A percentile compares a stretch with the other conserved stretches of the same genome.
These are phyloP conservation scores for Eurypyga helias DNA, from an alignment of 2,113 vertebrate species.

Conservation along the genomic window DNA sequence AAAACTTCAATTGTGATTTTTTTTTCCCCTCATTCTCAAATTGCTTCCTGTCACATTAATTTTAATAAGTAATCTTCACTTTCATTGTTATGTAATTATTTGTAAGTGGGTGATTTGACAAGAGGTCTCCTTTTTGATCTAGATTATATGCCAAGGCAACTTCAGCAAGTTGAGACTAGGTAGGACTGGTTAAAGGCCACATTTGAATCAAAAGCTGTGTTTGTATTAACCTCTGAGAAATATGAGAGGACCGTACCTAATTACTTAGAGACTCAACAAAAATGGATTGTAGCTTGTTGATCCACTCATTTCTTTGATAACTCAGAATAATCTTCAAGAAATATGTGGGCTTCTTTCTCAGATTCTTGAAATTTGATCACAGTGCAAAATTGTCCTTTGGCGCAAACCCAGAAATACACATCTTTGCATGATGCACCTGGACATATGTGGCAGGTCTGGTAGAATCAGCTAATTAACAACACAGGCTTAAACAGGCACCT, in stretches of 20 bases:
- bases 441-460: constrained; percentile 84
- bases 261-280: constrained; percentile 71
- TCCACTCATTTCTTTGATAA: constrained; percentile 81
- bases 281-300: constrained; percentile 79
- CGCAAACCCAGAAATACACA: constrained; percentile 77
- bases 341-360: constrained; percentile 75
- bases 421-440: constrained; percentile 86
- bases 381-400: constrained; percentile 83
- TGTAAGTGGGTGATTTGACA: constrained; percentile 72
- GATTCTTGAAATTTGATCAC: constrained; percentile 82
- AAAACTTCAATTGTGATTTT: constrained; percentile 9
- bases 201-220: constrained; percentile 73
- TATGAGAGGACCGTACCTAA: constrained; percentile 79
- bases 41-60: constrained; percentile 52
- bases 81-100: constrained; percentile 71
- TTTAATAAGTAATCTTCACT: constrained; percentile 67
- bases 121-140: constrained; percentile 70
- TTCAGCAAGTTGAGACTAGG: constrained; percentile 65
- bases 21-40: constrained; percentile 33
- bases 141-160: constrained; percentile 26
- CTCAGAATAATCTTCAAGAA: constrained; percentile 80
- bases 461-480: constrained; percentile 91
- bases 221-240: constrained; percentile 75
- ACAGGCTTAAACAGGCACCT: constrained; percentile 91
- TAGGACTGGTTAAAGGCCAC: constrained; percentile 58